These are phyloP conservation scores for Lonchura striata DNA, from an alignment of 2,113 vertebrate genomes.

Conservation along the genomic window DNA sequence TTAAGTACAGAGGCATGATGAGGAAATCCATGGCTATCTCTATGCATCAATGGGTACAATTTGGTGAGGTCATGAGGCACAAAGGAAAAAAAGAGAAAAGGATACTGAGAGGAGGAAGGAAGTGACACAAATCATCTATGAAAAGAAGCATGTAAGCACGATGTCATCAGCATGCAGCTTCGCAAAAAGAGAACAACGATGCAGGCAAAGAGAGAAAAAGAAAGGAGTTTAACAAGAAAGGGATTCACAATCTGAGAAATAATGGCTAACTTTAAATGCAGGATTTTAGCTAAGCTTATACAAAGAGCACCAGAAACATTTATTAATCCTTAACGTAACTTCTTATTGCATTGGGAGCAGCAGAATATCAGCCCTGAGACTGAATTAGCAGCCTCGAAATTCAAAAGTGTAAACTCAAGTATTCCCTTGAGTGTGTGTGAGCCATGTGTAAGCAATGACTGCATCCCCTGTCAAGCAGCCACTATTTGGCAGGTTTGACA, in stretches of 20 bases:
- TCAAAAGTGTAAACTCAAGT: not conserved
- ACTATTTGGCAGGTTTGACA: not conserved
- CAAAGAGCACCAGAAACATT: not conserved
- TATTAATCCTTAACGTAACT: not conserved
- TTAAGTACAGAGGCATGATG: not conserved
- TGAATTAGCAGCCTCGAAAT: not conserved
- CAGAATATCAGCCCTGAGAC: not conserved
- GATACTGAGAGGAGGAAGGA: not conserved
- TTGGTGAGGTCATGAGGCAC: not conserved
- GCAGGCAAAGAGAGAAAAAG: not conserved
- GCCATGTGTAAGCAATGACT: rapidly evolving
- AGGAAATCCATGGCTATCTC: not conserved
- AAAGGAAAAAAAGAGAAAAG: not conserved
- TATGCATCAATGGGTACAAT: not conserved
- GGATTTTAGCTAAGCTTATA: not conserved
- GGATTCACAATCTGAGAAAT: not conserved
- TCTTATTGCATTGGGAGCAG: not conserved
- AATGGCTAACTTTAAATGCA: not conserved
- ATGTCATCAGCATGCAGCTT: not conserved
- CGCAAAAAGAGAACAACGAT: not conserved
- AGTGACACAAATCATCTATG: not conserved
- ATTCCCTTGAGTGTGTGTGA: not conserved
- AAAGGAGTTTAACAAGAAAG: not conserved
- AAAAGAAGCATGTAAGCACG: not conserved
- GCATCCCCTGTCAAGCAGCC: not conserved